Conservation (phyloP, 2,797 vertebrate genomes). For the Propithecus deckenii region DNA sequence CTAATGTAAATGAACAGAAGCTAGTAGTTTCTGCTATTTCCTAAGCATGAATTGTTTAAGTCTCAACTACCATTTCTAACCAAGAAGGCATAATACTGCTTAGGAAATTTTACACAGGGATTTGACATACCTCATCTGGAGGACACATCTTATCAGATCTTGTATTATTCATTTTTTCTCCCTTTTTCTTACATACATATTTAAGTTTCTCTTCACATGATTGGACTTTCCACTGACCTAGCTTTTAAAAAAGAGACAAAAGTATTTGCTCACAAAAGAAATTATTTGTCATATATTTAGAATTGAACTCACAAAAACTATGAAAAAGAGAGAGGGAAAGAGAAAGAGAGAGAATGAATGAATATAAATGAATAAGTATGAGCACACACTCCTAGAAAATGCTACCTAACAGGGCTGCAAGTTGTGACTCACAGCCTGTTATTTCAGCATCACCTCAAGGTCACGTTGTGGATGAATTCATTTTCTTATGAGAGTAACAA, state of each 20-base stretch:
- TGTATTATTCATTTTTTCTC: conserved; percentile 85
- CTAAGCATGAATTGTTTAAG: conserved; percentile 1
- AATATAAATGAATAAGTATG: neutral
- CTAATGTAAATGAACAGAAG: conserved; percentile 8
- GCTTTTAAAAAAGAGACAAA: conserved; percentile 76
- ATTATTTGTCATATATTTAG: conserved; percentile 45
- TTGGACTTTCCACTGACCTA: conserved; percentile 89
- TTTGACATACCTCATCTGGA: conserved; percentile 86
- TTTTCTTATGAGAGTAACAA: neutral
- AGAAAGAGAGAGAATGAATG: neutral
- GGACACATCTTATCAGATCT: conserved; percentile 84
- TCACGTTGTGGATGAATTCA: neutral
- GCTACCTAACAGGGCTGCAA: neutral
- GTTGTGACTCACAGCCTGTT: neutral
- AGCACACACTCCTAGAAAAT: neutral
- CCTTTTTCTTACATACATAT: conserved; percentile 93
- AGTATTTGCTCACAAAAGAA: neutral
- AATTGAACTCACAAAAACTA: neutral
- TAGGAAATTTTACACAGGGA: neutral
- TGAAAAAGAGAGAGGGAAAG: neutral
- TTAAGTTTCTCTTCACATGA: conserved; percentile 86
- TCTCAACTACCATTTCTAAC: neutral
- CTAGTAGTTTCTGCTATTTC: conserved; percentile 10
- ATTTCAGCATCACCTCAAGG: neutral
- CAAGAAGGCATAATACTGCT: neutral